Conservation (phyloP, 2,797 vertebrate species). For the Peromyscus attwateri region DNA sequence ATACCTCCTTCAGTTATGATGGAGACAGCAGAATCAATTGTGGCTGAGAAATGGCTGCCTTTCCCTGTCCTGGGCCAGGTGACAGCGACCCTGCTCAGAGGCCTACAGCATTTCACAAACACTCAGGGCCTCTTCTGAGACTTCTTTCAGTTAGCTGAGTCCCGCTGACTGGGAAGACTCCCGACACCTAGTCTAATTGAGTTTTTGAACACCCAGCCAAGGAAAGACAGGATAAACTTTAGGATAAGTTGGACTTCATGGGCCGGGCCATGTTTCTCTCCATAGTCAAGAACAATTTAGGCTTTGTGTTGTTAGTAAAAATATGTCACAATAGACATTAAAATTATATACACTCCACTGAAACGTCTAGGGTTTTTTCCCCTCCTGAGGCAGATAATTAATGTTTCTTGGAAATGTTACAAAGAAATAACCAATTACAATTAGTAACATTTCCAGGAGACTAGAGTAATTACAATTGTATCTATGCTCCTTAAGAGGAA, state of each 20-base stretch:
- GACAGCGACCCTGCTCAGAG: slow-evolving; percentile 47
- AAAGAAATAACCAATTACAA: slow-evolving; percentile 13
- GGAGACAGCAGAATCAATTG: not conserved
- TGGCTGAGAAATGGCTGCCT: not conserved
- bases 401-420: slow-evolving; percentile 6
- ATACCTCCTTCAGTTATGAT: slow-evolving; percentile 1
- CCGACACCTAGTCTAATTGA: slow-evolving; percentile 4
- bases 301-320: not conserved
- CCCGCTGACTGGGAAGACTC: accelerated
- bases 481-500: not conserved
- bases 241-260: accelerated
- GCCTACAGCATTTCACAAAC: slow-evolving; percentile 60
- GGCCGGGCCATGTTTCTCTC: not conserved
- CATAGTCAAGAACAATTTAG: accelerated
- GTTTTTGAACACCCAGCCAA: not conserved
- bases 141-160: not conserved
- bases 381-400: not conserved
- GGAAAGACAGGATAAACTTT: accelerated
- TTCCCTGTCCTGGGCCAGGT: not conserved
- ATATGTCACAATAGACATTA: accelerated
- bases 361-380: not conserved
- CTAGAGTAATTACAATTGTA: not conserved
- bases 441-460: slow-evolving; percentile 15
- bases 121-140: not conserved
- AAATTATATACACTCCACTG: not conserved